These are phyloP conservation scores for Phorcus lineatus DNA, from an alignment of 2,888 invertebrate species.

Conservation along the genomic window DNA sequence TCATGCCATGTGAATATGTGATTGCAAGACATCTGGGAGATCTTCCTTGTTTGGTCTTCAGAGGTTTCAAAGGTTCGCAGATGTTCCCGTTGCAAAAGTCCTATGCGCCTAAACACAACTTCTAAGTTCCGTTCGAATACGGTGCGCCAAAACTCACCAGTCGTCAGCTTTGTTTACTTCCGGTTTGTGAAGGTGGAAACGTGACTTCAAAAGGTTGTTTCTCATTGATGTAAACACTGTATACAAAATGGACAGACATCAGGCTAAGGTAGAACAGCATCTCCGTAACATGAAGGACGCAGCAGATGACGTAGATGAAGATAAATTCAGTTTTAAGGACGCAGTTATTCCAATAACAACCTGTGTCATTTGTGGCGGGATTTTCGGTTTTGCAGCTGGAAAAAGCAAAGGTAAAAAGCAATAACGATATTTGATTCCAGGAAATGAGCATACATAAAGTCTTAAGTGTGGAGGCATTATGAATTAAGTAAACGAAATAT, in stretches of 20 bases:
- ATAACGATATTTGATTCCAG: too few species aligned
- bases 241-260: background rate
- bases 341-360: background rate
- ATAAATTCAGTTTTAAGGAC: background rate
- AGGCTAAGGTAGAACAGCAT: background rate
- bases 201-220: background rate
- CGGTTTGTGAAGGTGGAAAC: background rate
- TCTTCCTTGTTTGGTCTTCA: too few species aligned
- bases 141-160: background rate
- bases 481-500: too few species aligned
- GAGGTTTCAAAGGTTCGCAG: too few species aligned
- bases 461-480: too few species aligned
- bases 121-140: background rate
- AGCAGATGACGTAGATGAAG: background rate
- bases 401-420: slow-evolving; percentile 31
- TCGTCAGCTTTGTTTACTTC: background rate
- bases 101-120: too few species aligned
- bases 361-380: slow-evolving; percentile 13
- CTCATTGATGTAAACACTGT: background rate
- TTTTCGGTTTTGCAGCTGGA: slow-evolving; percentile 36
- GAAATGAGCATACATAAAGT: too few species aligned
- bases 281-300: background rate
- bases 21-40: too few species aligned
- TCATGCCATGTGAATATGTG: too few species aligned
- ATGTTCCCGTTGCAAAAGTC: too few species aligned